phyloP scores from a whole-genome alignment of 2,797 vertebrate species.

The Megaceryle alcyon region DNA sequence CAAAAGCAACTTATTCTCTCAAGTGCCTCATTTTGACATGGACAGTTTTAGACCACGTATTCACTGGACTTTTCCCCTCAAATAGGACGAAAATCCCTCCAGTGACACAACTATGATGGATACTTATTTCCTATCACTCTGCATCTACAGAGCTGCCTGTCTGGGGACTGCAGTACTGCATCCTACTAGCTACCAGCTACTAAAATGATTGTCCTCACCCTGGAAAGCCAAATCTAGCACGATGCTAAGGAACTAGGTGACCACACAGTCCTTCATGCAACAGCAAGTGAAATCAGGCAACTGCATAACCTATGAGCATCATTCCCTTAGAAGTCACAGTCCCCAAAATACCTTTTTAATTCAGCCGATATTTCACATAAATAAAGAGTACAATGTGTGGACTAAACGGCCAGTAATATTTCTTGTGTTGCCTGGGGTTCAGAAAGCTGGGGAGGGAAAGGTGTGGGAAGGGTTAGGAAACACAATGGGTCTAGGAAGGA shows the following conservation, averaged over 20 bases:
- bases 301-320: not conserved
- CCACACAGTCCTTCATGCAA: not conserved
- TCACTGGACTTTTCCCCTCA: not conserved
- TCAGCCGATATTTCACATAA: not conserved
- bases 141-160: not conserved
- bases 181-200: not conserved
- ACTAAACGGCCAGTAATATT: not conserved
- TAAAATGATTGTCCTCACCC: not conserved
- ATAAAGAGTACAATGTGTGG: fast-evolving
- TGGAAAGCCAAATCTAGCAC: not conserved
- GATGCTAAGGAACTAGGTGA: not conserved
- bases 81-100: not conserved
- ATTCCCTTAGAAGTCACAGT: not conserved
- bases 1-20: not conserved
- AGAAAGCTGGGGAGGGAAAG: not conserved
- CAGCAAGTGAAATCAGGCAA: not conserved
- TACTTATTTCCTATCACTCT: not conserved
- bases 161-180: not conserved
- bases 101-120: not conserved
- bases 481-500: fast-evolving
- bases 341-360: not conserved
- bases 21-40: not conserved
- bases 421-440: not conserved
- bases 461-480: not conserved
- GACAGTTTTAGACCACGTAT: not conserved